Base-by-base conservation (phyloP, 2,797 vertebrate species). In the Bucorvus abyssinicus region DNA sequence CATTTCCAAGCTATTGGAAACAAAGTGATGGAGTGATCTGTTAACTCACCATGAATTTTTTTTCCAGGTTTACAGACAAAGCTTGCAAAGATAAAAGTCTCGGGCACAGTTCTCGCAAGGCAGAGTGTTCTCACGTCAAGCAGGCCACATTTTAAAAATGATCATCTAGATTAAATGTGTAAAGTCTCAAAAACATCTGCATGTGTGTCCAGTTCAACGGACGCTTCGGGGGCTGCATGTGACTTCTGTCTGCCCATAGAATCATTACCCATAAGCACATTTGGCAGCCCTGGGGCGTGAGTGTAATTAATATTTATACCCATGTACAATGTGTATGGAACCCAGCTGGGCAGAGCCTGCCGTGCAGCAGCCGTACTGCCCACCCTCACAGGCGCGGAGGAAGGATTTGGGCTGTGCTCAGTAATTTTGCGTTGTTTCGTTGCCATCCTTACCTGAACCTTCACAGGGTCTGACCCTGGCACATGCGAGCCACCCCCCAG, bases 151-250 rank as follows among this genome's bases (percentile, higher is more conserved):
- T 86, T 40, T 50, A 50, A 76, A 82, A 78, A 6, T 8, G 22
- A 16, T 32, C 7, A 1, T 7, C 74, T 44, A 47, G 70, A 38
- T 64, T 5, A 27, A 63, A 34, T 9, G 2, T 27, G 20, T 32
- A 4, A 55, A 55, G 26, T 20, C 60, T 69, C n/a, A 42, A 44
- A 67, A 67, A 3, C 2, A 40, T 40, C 38, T 0, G 8, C 21
- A 1, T 23, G 15, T 10, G 26, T 44, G 70, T 19, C 27, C 20
- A 9, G 59, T 42, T 15, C 14, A 2, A 10, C 17, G 44, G 64
- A 7, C 1, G 0, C 9, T 55, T 21, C 38, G 26, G 60, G 42
- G 60, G 26, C 2, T 4, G 78, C n/a, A 2, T 19, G 1, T 12
- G 73, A 8, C 21, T 42, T 9, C 36, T 87, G 40, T 36, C 38